Conservation (phyloP, 23 tunicate species). For the Corella eumyota region DNA sequence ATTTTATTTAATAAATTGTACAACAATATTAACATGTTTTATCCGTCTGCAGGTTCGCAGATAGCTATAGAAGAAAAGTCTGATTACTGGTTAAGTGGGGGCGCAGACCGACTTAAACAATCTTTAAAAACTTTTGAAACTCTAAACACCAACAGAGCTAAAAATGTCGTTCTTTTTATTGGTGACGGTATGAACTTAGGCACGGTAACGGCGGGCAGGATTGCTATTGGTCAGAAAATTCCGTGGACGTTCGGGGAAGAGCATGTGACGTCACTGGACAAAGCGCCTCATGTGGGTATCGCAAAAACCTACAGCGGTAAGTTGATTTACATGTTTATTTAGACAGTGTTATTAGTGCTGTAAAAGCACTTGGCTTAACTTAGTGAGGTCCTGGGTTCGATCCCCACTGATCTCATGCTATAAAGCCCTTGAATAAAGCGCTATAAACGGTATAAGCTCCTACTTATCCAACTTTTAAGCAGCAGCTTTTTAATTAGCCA, state of each 20-base stretch:
- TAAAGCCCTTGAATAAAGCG: too few species aligned
- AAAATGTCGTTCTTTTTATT: conserved; percentile 63
- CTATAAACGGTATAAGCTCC: too few species aligned
- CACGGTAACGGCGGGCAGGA: conserved; percentile 74
- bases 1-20: too few species aligned
- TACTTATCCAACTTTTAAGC: too few species aligned
- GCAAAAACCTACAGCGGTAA: conserved; percentile 79
- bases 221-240: conserved; percentile 44
- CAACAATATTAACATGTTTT: too few species aligned
- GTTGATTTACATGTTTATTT: too few species aligned
- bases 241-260: conserved; percentile 47
- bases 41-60: too few species aligned
- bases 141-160: conserved; percentile 50
- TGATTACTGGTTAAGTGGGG: conserved; percentile 24
- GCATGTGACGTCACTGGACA: conserved; percentile 52
- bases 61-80: neutral
- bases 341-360: too few species aligned
- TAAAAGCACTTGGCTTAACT: too few species aligned
- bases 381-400: too few species aligned
- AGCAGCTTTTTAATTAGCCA: too few species aligned
- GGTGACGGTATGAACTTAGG: conserved; percentile 92
- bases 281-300: conserved; percentile 43
- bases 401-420: too few species aligned
- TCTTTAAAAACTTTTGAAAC: conserved; percentile 13
- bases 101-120: conserved; percentile 11